phyloP scores from a whole-genome alignment of 2,797 vertebrate genomes.

The Nasua narica region DNA sequence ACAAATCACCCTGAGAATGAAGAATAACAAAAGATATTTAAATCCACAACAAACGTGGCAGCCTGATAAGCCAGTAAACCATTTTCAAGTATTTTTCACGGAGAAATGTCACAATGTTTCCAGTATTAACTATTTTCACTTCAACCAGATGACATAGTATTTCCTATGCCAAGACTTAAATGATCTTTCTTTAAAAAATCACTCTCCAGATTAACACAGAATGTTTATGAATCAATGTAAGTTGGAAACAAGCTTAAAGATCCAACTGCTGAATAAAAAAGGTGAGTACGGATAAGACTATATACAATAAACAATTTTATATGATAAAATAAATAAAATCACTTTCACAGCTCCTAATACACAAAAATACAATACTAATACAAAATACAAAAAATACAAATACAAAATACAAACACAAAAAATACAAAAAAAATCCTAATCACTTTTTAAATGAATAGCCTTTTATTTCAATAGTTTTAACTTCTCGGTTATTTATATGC shows the following conservation, averaged over 20 bases:
- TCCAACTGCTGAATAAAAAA: background rate
- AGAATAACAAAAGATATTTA: conserved; percentile 23
- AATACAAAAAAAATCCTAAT: background rate
- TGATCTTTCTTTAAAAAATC: background rate
- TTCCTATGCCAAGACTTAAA: conserved; percentile 26
- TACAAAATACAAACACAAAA: too few relatives aligned
- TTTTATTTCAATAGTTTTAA: background rate
- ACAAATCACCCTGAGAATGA: background rate
- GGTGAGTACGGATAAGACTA: background rate
- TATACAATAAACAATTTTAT: background rate
- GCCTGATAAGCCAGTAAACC: conserved; percentile 1
- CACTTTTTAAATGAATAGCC: background rate
- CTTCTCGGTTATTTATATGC: background rate
- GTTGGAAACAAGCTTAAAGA: background rate
- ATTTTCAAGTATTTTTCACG: conserved; percentile 31
- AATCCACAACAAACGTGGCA: background rate
- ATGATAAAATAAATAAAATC: background rate
- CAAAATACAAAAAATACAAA: too few relatives aligned
- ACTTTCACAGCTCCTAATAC: background rate
- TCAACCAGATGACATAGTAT: conserved; percentile 40
- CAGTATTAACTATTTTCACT: conserved; percentile 49
- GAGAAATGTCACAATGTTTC: conserved; percentile 46
- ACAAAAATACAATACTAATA: too few relatives aligned
- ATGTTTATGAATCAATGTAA: background rate
- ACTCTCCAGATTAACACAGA: background rate